Percentiles rank a stretch among this genome's conserved stretches.
phyloP scores from a whole-genome alignment of 2,888 invertebrate genomes.

The Athalia rosae region DNA sequence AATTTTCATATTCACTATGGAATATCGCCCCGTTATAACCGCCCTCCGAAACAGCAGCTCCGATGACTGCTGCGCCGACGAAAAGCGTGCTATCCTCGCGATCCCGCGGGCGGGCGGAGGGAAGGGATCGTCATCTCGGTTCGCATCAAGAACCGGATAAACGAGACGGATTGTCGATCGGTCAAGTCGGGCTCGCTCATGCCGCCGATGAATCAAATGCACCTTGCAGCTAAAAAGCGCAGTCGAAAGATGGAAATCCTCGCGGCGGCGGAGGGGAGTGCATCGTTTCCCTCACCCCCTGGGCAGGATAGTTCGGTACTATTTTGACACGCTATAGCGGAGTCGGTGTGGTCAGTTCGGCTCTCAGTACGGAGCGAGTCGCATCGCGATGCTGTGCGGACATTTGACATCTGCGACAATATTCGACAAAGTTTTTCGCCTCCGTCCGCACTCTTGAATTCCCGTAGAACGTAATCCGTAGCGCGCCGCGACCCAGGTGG shows the following conservation, averaged over 20 bases:
- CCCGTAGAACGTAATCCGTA: too few relatives aligned
- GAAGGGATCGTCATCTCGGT: too few relatives aligned
- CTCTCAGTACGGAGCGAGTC: background rate
- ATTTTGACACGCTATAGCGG: slow-evolving; percentile 6
- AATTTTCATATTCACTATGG: slow-evolving; percentile 64
- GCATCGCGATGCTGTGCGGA: too few relatives aligned
- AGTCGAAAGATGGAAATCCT: background rate
- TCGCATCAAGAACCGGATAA: too few relatives aligned
- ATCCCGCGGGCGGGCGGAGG: too few relatives aligned
- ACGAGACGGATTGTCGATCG: too few relatives aligned
- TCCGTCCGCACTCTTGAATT: too few relatives aligned
- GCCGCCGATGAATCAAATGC: slow-evolving; percentile 3
- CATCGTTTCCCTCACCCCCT: background rate
- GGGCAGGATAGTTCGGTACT: slow-evolving; percentile 12
- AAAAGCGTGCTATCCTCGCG: too few relatives aligned
- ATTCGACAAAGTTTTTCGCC: too few relatives aligned
- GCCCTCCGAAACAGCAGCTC: background rate
- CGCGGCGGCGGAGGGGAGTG: background rate
- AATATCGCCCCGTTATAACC: background rate
- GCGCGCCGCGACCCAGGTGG: too few relatives aligned
- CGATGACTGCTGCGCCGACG: too few relatives aligned
- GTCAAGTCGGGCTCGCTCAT: background rate
- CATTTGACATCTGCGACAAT: too few relatives aligned
- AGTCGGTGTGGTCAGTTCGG: slow-evolving; percentile 10
- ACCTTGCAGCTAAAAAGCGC: background rate